Base-by-base conservation (phyloP, 64 coral and sea anemone species). In the Orbicella faveolata region DNA sequence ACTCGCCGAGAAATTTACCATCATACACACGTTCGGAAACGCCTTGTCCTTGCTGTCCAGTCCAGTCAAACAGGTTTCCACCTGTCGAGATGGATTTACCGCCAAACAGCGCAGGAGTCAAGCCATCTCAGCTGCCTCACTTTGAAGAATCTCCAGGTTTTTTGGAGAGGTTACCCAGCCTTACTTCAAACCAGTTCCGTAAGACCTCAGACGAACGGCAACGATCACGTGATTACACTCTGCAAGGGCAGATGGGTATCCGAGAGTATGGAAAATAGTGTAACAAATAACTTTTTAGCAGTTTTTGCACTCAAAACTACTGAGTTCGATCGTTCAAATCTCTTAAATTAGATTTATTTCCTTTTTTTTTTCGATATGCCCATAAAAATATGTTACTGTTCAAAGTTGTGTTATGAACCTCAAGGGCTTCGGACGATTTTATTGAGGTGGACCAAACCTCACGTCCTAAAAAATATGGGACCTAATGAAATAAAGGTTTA, bases 51-150 rank as follows among this genome's bases (percentile, higher is more conserved):
- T 85, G 82, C 39, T 72, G 65, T 52, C 33, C 79, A 63, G 7
- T 37, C 26, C 26, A 30, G 79, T 65, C 79, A 82, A 82, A 65
- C 79, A 0, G 61, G 79, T 82, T 82, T 64, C 33, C 57, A 82
- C 2, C 33, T 15, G 79, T 9, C 7, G 23, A 85, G 52, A 36
- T 52, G 16, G 9, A 7, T 7, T 85, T 36, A 51, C 36, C 36
- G 35, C 10, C 82, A 51, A 20, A 51, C 21, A 21, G 53, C 12
- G 67, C 21, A 21, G 64, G 73, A 0, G n/a, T 52, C 82, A 9
- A 26, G 12, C 23, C 18, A 33, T 44, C 41, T 65, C 36, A 3
- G 37, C 41, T 66, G 51, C 41, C 23, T 36, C 82, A 20, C 36
- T 85, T 52, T 85, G 37, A 12, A 20, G 12, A 70, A 33, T 52